Conservation (phyloP, 23 tunicate species). For the Styela clava region DNA sequence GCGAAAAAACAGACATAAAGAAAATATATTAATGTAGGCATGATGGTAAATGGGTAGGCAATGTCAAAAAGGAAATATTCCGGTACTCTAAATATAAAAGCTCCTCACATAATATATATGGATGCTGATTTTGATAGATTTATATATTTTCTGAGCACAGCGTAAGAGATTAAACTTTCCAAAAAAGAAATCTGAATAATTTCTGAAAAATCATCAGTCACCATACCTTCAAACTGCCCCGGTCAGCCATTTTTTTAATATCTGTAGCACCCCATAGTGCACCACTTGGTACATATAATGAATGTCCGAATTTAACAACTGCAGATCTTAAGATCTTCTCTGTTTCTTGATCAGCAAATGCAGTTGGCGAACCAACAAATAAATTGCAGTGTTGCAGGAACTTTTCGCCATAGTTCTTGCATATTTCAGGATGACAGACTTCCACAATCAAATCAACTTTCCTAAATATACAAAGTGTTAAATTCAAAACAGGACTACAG, state of each 20-base stretch:
- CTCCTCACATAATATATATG: no score
- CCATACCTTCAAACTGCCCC: conserved; percentile 20
- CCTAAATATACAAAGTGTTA: background rate
- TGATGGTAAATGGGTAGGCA: no score
- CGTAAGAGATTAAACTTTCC: no score
- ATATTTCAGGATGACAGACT: conserved; percentile 81
- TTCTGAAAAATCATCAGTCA: no score
- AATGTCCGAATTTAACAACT: conserved; percentile 26
- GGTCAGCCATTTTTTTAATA: conserved; percentile 71
- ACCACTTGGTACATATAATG: conserved; percentile 70
- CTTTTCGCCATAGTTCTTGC: conserved; percentile 43
- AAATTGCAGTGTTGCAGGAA: conserved; percentile 54
- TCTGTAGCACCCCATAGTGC: conserved; percentile 95
- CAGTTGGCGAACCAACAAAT: conserved; percentile 85
- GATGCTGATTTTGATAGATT: no score
- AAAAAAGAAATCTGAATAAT: no score
- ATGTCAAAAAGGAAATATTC: no score
- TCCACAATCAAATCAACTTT: conserved; percentile 77
- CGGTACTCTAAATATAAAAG: no score
- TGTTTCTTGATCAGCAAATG: conserved; percentile 37
- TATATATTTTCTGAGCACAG: no score
- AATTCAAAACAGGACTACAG: background rate
- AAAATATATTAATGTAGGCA: no score
- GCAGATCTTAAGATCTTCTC: conserved; percentile 39
- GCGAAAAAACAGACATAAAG: no score